Percentiles rank a stretch among this genome's conserved stretches.
phyloP scores from a whole-genome alignment of 1,140 invertebrate species.

The Drosophila virilis region DNA sequence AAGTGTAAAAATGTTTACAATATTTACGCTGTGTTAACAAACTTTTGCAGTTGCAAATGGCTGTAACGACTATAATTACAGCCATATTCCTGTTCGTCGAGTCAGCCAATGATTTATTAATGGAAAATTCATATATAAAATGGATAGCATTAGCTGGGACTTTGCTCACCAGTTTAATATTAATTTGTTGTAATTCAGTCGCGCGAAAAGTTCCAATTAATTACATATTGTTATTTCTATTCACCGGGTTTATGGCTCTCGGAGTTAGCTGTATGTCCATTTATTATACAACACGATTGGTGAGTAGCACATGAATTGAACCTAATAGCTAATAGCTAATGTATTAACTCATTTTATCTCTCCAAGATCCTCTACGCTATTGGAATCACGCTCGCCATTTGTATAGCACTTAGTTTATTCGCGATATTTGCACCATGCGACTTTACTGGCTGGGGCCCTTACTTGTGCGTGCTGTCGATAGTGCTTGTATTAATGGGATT shows the following conservation, averaged over 20 bases:
- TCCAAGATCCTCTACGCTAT: constrained; percentile 5
- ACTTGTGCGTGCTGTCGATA: not conserved
- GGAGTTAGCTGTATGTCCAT: not conserved
- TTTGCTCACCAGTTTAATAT: not conserved
- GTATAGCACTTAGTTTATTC: constrained; percentile 11
- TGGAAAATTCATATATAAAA: not conserved
- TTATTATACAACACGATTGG: not conserved
- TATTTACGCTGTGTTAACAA: no score
- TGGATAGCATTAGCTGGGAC: not conserved
- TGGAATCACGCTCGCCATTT: constrained; percentile 1
- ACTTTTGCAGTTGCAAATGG: constrained; percentile 11
- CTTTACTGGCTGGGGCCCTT: constrained; percentile 39
- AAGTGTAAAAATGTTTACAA: not conserved
- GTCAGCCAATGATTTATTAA: not conserved
- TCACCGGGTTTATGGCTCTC: not conserved
- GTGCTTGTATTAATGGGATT: not conserved
- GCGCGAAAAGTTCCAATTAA: constrained; percentile 20
- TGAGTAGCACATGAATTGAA: not conserved
- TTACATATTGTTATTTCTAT: constrained; percentile 18
- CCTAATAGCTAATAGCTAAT: no score
- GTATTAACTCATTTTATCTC: not conserved
- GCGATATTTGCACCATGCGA: constrained; percentile 43
- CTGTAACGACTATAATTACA: not conserved
- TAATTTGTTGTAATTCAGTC: not conserved
- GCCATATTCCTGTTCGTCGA: not conserved